A percentile compares a stretch with the other conserved stretches of the same genome.
Evolutionary conservation across 2,888 invertebrate species (phyloP).

Genomic region (Xestia ashworthii): DNA sequence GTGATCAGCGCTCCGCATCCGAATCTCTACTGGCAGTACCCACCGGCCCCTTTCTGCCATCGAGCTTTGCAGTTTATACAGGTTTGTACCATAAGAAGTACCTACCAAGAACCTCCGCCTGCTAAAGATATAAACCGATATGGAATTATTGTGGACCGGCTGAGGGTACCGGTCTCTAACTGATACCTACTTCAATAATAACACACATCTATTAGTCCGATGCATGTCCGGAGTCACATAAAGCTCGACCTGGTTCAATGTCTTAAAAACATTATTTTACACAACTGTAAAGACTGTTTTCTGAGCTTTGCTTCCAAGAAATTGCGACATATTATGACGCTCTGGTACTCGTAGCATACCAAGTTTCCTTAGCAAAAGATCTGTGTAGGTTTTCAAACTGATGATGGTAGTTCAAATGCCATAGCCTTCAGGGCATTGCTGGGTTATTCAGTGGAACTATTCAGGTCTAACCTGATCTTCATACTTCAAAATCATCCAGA

Average conservation of each 20-base stretch:
- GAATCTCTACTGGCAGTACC: constrained; percentile 86
- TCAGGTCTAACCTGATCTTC: not conserved
- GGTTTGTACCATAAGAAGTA: constrained; percentile 67
- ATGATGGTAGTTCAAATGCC: not conserved
- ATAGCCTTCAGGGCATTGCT: not conserved
- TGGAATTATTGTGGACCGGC: not conserved
- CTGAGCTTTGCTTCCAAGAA: not conserved
- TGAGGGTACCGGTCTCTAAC: not conserved
- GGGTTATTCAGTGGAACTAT: not conserved
- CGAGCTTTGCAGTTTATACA: constrained; percentile 84
- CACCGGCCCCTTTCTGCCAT: constrained; percentile 83
- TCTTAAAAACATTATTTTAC: not conserved
- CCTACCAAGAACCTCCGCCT: not conserved
- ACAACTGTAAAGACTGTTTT: not conserved
- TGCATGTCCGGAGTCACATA: not conserved
- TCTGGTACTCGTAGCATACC: not conserved
- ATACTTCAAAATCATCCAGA: not conserved
- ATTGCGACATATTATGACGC: not conserved
- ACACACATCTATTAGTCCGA: not conserved
- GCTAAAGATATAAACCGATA: not conserved
- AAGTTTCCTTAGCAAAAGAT: not conserved
- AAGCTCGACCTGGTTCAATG: not conserved
- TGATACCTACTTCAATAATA: not conserved
- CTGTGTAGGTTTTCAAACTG: not conserved
- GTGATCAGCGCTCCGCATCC: constrained; percentile 86